Base-by-base conservation (phyloP, 1,140 invertebrate species). In the Aphaenogaster floridana region DNA sequence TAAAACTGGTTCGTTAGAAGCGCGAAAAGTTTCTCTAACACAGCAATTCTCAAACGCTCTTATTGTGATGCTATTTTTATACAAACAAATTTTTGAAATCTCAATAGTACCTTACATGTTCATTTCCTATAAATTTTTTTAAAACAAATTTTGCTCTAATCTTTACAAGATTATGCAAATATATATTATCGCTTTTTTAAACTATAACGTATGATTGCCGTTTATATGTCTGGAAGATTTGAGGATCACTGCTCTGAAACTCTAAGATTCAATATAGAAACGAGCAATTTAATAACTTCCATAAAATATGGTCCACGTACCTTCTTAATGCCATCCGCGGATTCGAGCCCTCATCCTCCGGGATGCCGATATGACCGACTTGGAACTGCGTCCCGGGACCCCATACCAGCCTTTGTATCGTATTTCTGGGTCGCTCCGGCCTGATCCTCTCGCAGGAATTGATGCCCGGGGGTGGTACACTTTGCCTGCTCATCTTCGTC, bases 321-420 rank as follows among this genome's bases (percentile, higher is more conserved):
- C 97, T 96, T 61, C 97, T 96, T 15, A 98, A 92, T 1, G 97
- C 97, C 86, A 97, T 96, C 61, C 97, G 96, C 3, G 98, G 97
- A 94, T 97, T 98, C 8, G 97, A 97, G 45, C 97, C 97, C 39
- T 97, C 96, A 90, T 96, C 96, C 89, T 96, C 96, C 76, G 94
- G 86, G 86, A 95, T 94, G 34, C 96, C 94, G 91, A 96, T 95
- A 34, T 96, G 95, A 7, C 96, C 94, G 57, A 97, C 77, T 39
- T 92, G 92, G 85, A 93, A 91, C 39, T 93, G 93, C 3, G 92
- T 85, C 0, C 91, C 89, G 1, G 91, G 92, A 74, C 89, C 88
- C 93, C 93, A 95, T 5, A 93, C 90, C 4, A 94, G 91, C 52
- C 92, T 91, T 42, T 94, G 93, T 64, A 94, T 94, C 11, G 92